These are phyloP conservation scores for Drosophila ficusphila DNA, from an alignment of 1,140 invertebrate genomes.

Conservation along the genomic window DNA sequence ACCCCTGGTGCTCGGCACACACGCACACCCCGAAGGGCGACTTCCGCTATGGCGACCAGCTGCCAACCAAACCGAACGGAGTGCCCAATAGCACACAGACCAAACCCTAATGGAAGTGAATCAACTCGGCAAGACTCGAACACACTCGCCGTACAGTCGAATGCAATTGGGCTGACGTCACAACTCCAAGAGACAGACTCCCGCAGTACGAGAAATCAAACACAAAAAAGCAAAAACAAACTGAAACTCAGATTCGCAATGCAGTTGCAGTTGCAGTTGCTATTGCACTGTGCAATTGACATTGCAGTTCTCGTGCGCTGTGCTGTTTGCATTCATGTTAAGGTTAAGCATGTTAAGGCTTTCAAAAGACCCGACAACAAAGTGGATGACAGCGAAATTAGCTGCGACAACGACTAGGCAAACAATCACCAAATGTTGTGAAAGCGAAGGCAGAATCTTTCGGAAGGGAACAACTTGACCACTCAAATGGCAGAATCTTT, in stretches of 20 bases:
- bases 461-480: too few relatives aligned
- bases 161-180: constrained; percentile 36
- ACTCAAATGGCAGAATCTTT: too few relatives aligned
- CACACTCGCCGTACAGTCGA: constrained; percentile 13
- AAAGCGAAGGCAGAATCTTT: too few relatives aligned
- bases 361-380: constrained; percentile 54
- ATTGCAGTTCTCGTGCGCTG: constrained; percentile 31
- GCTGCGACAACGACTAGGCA: constrained; percentile 6
- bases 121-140: neutral
- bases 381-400: constrained; percentile 18
- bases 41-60: constrained; percentile 34
- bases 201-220: neutral
- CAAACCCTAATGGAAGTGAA: constrained; percentile 27
- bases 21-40: constrained; percentile 24
- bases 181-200: constrained; percentile 18
- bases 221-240: neutral
- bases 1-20: constrained; percentile 11
- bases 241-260: constrained; percentile 23
- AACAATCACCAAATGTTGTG: constrained; percentile 5
- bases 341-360: constrained; percentile 67
- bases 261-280: constrained; percentile 28
- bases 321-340: constrained; percentile 65
- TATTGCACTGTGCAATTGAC: constrained; percentile 14
- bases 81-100: constrained; percentile 11
- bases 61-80: constrained; percentile 24